These are phyloP conservation scores for Drosophila ambigua DNA, from an alignment of 1,140 invertebrate species.

Conservation along the genomic window DNA sequence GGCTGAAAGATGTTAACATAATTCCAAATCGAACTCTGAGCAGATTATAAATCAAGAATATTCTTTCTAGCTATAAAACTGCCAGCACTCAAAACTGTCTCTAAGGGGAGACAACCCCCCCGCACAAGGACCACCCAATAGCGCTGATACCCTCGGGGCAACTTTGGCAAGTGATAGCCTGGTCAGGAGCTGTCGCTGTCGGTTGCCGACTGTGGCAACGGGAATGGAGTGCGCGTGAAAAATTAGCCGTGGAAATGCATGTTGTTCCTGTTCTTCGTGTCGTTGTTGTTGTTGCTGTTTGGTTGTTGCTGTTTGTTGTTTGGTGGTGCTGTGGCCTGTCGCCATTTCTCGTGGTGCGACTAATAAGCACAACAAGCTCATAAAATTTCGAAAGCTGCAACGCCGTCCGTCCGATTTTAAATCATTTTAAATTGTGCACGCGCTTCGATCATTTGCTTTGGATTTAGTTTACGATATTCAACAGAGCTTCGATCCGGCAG, in stretches of 20 bases:
- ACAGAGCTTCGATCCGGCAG: background rate
- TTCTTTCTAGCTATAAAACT: background rate
- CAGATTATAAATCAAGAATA: too few relatives aligned
- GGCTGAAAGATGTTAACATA: background rate
- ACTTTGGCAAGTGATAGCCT: slow-evolving; percentile 39
- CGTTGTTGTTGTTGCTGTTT: slow-evolving; percentile 30
- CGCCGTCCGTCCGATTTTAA: slow-evolving; percentile 63
- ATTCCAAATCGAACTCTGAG: too few relatives aligned
- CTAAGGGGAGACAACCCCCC: too few relatives aligned
- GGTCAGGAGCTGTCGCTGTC: slow-evolving; percentile 76
- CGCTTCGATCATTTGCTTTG: slow-evolving; percentile 56
- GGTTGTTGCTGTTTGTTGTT: slow-evolving; percentile 26
- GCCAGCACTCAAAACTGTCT: too few relatives aligned
- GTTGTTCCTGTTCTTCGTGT: slow-evolving; percentile 55
- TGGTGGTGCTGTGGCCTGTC: slow-evolving; percentile 72
- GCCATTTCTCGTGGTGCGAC: slow-evolving; percentile 71
- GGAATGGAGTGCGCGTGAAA: slow-evolving; percentile 66
- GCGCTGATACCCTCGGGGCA: slow-evolving; percentile 16
- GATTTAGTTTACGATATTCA: slow-evolving; percentile 7
- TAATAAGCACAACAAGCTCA: slow-evolving; percentile 81
- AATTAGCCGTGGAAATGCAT: slow-evolving; percentile 79
- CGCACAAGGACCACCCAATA: slow-evolving; percentile 6
- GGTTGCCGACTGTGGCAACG: slow-evolving; percentile 46
- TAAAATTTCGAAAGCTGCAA: slow-evolving; percentile 78
- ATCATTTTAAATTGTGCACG: slow-evolving; percentile 78